phyloP scores from a whole-genome alignment of 2,888 invertebrate genomes.

The Ophion ventricosus region DNA sequence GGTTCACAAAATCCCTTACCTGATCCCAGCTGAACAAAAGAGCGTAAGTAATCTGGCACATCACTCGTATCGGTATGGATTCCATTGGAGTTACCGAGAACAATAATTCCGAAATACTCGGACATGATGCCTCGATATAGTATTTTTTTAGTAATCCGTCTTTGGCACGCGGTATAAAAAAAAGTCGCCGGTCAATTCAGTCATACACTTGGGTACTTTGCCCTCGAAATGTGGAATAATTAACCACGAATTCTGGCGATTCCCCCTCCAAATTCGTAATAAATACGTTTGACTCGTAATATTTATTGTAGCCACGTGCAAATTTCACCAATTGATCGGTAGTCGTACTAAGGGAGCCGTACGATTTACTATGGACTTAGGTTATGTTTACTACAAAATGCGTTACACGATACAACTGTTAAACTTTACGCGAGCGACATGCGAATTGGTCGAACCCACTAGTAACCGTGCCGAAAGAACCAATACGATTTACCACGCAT shows the following conservation, averaged over 20 bases:
- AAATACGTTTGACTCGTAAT: slow-evolving; percentile 7
- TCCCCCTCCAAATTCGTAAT: slow-evolving; percentile 4
- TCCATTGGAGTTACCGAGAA: slow-evolving; percentile 4
- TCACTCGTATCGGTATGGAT: not conserved
- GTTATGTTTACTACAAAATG: no score
- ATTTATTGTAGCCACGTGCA: slow-evolving; percentile 6
- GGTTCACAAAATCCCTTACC: slow-evolving; percentile 13
- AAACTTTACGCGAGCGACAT: no score
- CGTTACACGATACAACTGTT: no score
- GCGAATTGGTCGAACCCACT: no score
- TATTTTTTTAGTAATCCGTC: not conserved
- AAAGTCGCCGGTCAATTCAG: slow-evolving; percentile 8
- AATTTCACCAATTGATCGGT: not conserved
- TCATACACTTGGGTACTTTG: slow-evolving; percentile 1
- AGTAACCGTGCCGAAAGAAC: no score
- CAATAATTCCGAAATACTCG: not conserved
- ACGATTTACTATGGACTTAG: not conserved
- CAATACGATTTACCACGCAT: not conserved
- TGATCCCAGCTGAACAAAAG: slow-evolving; percentile 3
- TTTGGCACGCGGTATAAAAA: not conserved
- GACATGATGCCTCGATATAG: not conserved
- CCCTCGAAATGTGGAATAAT: slow-evolving; percentile 2
- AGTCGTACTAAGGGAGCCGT: slow-evolving; percentile 6
- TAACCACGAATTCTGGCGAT: not conserved
- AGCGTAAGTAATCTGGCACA: not conserved